Evolutionary conservation across 1,140 invertebrate species (phyloP), one percentile per base, ranked within the genome.

Genomic region (Calosoma granatense): DNA sequence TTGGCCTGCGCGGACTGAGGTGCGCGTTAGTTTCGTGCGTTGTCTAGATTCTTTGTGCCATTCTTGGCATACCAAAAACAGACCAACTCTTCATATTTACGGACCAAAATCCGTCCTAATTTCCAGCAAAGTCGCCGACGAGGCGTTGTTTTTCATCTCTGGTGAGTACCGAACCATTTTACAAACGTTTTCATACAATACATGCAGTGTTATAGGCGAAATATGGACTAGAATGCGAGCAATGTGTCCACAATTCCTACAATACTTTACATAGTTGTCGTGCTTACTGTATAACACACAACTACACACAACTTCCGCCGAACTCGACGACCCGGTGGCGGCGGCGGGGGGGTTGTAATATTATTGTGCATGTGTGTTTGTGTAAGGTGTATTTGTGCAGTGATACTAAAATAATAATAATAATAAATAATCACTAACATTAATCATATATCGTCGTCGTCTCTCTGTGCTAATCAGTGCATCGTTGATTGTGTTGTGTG

Each of bases 41-140:
- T 88, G 86, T 90, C 86, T 80, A 82, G 87, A 90, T 90, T 90
- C 88, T 90, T 90, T 89, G 86, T 89, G 86, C 84, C 87, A 90
- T 90, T 89, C 88, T 84, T 88, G 79, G 84, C 87, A 90, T 90
- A 88, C 88, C 88, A 88, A 85, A 85, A 86, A 85, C 84, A 84
- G 82, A 77, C 84, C 77, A 81, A 84, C 81, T 85, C 79, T 80
- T 83, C 80, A 79, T 81, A 83, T 84, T 85, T 82, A 81, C 81
- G 77, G 76, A 79, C 76, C 76, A 79, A 81, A 83, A 81, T 83
- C 80, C 77, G 76, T 73, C 75, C 76, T 73, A 75, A 78, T 76
- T 77, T 72, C 68, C 68, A 69, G 65, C 68, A 75, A 75, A 75
- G 63, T 68, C 71, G 75, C 72, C 72, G 77, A 72, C 71, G 75